Evolutionary conservation across 92 coral and sea anemone genomes (phyloP), one percentile per base, ranked within the genome.

Genomic region (Palythoa grandiflora): DNA sequence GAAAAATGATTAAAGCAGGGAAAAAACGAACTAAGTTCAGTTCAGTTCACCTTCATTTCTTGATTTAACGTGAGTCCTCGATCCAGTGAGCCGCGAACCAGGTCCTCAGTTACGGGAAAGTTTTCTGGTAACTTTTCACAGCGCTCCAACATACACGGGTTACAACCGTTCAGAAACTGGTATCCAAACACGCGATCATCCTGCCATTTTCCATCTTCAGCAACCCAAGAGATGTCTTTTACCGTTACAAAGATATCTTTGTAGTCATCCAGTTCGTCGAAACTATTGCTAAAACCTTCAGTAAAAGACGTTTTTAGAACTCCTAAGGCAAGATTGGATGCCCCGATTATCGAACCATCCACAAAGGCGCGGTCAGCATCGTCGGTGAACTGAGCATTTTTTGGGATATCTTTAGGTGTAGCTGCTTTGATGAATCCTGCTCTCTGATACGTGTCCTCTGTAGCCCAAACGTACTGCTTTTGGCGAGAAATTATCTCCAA

Each of bases 101-200:
- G 61, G 21, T 81, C 88, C 53, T 90, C 83, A 10, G 93, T 90
- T 1, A 90, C 93, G 14, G 91, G 93, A 39, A 90, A 90, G 57
- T 90, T 90, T 38, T 38, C 60, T 80, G 93, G 93, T 40, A 90
- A 51, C 80, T 90, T 63, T 52, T 71, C 78, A 16, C 93, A 90
- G 66, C 93, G 93, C 79, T 83, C 75, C 70, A 90, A 61, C 47
- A 86, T 78, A 44, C 89, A 86, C 63, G 94, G 92, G 83, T 92
- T 92, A 57, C 90, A 89, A n/a, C 94, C 94, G 40, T 88, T 92
- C 2, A 92, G 87, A 70, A 89, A 89, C 87, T 92, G 94, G 38
- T 78, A 53, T 10, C 94, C 94, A 74, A 84, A 92, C 19, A 89
- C 65, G 19, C 72, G 51, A 72, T 92, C 94, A 7, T 84, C 75